phyloP scores from a whole-genome alignment of 2,113 vertebrate genomes.

The Equus przewalskii region DNA sequence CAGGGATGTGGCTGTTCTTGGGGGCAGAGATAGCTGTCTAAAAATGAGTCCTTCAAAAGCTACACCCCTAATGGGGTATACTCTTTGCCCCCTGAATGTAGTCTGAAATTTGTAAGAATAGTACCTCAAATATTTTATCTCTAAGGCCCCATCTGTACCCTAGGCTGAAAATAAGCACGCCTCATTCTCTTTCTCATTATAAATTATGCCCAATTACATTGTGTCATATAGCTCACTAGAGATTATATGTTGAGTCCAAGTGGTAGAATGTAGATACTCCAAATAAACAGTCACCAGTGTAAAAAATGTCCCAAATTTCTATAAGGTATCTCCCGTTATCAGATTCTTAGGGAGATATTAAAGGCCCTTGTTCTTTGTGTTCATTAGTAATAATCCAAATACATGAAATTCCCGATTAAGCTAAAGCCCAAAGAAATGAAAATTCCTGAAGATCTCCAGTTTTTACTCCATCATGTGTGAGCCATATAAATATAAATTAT shows the following conservation, averaged over 20 bases:
- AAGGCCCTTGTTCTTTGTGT: conserved; percentile 17
- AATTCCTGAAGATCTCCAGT: not conserved
- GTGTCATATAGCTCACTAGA: not conserved
- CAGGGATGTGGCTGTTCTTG: not conserved
- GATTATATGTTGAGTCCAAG: not conserved
- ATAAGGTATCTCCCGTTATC: not conserved
- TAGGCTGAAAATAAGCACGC: not conserved
- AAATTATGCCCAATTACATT: not conserved
- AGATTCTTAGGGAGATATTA: conserved; percentile 8
- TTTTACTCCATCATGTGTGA: not conserved
- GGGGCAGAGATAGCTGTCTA: not conserved
- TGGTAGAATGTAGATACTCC: conserved; percentile 22
- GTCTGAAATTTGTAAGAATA: not conserved
- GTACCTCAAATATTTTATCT: conserved; percentile 10
- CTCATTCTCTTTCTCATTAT: not conserved
- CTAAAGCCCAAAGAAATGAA: conserved; percentile 27
- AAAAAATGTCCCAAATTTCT: not conserved
- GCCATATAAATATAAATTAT: not conserved
- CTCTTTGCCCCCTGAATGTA: not conserved
- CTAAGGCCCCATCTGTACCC: not conserved
- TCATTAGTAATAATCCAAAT: not conserved
- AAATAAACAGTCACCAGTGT: not conserved
- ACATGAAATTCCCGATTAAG: conserved; percentile 40
- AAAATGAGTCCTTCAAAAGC: conserved; percentile 24
- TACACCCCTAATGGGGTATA: not conserved